These are phyloP conservation scores for Euplexia lucipara DNA, from an alignment of 2,888 invertebrate genomes.

Conservation along the genomic window DNA sequence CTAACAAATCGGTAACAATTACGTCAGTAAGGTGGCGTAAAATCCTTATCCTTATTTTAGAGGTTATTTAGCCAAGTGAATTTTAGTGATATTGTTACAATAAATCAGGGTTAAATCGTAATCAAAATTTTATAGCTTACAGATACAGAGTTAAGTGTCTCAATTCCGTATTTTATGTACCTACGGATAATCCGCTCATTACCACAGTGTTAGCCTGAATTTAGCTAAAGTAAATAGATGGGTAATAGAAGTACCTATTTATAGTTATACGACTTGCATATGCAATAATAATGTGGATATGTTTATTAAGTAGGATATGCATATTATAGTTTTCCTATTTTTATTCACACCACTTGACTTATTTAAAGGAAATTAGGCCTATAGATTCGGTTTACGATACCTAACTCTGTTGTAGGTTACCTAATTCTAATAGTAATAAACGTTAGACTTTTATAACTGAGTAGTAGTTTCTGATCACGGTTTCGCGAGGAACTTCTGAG, in stretches of 20 bases:
- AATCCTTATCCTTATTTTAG: constrained; percentile 29
- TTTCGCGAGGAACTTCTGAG: too few species aligned
- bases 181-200: constrained; percentile 23
- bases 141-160: constrained; percentile 9
- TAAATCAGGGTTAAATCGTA: constrained; percentile 37
- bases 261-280: background rate
- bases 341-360: constrained; percentile 18
- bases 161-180: constrained; percentile 18
- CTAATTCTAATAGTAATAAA: too few species aligned
- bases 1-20: constrained; percentile 37
- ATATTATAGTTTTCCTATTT: constrained; percentile 10
- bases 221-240: background rate
- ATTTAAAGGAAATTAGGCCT: constrained; percentile 2
- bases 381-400: background rate
- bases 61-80: constrained; percentile 1
- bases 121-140: constrained; percentile 39
- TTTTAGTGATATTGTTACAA: constrained; percentile 19
- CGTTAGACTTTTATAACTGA: background rate
- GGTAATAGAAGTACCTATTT: background rate
- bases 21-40: constrained; percentile 22
- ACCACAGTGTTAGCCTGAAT: constrained; percentile 20
- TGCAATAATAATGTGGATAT: constrained; percentile 10
- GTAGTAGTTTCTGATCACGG: too few species aligned
- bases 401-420: background rate
- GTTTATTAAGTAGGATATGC: background rate